Evolutionary conservation across 1,140 invertebrate species (phyloP).

Genomic region (Temnothorax longispinosus): DNA sequence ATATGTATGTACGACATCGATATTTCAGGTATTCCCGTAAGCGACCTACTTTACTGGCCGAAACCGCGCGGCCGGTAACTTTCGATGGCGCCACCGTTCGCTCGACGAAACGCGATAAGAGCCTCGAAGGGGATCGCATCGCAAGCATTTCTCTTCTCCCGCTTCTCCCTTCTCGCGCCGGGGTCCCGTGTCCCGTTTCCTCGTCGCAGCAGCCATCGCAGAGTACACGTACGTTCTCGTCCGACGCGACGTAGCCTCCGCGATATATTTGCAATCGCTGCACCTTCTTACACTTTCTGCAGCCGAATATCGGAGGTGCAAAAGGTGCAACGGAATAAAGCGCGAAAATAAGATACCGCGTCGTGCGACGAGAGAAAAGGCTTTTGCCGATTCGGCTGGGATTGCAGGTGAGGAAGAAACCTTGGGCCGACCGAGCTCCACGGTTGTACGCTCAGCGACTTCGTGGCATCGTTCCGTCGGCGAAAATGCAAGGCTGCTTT

Average conservation of each 20-base stretch:
- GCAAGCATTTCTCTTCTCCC: not conserved
- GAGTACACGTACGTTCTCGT: not conserved
- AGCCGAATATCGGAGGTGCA: slow-evolving; percentile 48
- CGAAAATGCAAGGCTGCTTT: slow-evolving; percentile 21
- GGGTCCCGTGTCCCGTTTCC: not conserved
- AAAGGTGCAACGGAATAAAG: slow-evolving; percentile 53
- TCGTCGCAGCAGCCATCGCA: not conserved
- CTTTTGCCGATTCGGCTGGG: not conserved
- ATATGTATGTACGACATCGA: too few relatives aligned
- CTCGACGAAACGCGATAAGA: not conserved
- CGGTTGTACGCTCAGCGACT: not conserved
- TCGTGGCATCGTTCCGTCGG: too few relatives aligned
- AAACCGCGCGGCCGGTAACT: too few relatives aligned
- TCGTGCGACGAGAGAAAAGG: not conserved
- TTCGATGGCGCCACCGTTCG: not conserved
- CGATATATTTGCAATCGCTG: slow-evolving; percentile 42
- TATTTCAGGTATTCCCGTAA: too few relatives aligned
- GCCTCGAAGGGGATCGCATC: not conserved
- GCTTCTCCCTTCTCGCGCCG: not conserved
- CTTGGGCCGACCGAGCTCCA: not conserved
- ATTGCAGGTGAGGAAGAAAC: not conserved
- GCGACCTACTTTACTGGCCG: too few relatives aligned
- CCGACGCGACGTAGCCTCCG: not conserved
- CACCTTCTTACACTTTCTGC: slow-evolving; percentile 58
- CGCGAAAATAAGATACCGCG: slow-evolving; percentile 55